Base-by-base conservation (phyloP, 92 coral and sea anemone genomes). In the Bergia sp. region DNA sequence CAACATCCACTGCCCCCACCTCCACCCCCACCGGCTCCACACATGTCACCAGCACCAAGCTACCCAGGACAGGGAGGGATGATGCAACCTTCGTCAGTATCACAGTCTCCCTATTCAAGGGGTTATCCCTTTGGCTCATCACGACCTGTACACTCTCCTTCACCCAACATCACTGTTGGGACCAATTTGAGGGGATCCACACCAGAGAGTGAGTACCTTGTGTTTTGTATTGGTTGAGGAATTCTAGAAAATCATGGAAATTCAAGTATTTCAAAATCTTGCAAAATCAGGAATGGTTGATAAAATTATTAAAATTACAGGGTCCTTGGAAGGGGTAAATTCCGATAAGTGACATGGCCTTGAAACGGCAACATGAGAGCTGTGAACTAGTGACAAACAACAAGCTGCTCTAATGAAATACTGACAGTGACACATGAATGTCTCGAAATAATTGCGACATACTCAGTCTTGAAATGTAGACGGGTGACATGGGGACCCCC, bases 161-260 rank as follows among this genome's bases (percentile, higher is more conserved):
- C 99, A 40, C 99, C 99, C 5, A 96, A 95, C 37, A 85, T 96
- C 67, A 94, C 96, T 16, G 82, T 96, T 88, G 98, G 96, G 0
- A 94, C 96, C 39, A 96, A 96, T 5, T 39, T 93, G 57, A 91
- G 98, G 75, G 94, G 85, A 41, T 53, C 89, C 3, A 73, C 96
- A 57, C 92, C 95, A 29, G 98, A 95, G 67, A 91, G 98, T 95
- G 42, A 85, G 91, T 86, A 18, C 11, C 37, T 61, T 18, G 2
- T 6, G 53, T 64, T 82, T 6, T 18, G 71, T 29, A 9, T 4
- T 39, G 6, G 37, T 61, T 61, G 29, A 8, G 29, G 20, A 61
- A 61, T 61, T 23, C 29, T 61, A 13, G 9, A 11, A 15, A 55
- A 74, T 57, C 20, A 5, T n/a, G n/a, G 76, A 36, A 61, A 16